Conservation (phyloP, 2,113 vertebrate genomes). For the Columbina picui region DNA sequence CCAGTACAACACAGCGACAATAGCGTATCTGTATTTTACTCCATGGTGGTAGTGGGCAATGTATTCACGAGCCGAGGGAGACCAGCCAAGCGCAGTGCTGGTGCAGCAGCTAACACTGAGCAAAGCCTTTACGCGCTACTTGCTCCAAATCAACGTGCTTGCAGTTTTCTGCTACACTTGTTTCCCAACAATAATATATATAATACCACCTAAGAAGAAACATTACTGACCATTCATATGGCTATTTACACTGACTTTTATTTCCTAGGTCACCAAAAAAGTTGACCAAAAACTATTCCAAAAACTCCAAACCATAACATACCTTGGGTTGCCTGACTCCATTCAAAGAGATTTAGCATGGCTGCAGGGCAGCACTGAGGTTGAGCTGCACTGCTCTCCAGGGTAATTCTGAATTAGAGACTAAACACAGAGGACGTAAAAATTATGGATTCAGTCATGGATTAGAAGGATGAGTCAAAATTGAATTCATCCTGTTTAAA, state of each 20-base stretch:
- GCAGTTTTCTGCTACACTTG: neutral
- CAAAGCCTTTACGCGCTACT: neutral
- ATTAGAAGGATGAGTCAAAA: neutral
- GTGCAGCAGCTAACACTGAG: neutral
- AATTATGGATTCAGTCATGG: neutral
- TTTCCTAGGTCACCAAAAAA: neutral
- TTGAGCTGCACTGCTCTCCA: neutral
- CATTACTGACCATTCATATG: neutral
- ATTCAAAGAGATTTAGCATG: neutral
- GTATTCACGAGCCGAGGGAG: neutral
- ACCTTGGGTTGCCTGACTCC: neutral
- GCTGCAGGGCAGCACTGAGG: neutral
- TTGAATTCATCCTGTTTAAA: neutral
- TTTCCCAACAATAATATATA: neutral
- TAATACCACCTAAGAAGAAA: neutral
- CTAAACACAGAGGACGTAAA: neutral
- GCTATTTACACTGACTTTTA: neutral
- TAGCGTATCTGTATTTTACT: fast-evolving
- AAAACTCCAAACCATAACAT: fast-evolving
- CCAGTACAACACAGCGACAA: neutral
- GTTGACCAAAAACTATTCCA: neutral
- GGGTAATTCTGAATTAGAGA: neutral
- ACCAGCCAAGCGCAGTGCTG: neutral
- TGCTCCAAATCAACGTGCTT: neutral
- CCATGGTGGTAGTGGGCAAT: neutral